Percentiles rank a stretch among this genome's conserved stretches.
Conservation (phyloP, 2,797 vertebrate genomes). For the Pampus argenteus region DNA sequence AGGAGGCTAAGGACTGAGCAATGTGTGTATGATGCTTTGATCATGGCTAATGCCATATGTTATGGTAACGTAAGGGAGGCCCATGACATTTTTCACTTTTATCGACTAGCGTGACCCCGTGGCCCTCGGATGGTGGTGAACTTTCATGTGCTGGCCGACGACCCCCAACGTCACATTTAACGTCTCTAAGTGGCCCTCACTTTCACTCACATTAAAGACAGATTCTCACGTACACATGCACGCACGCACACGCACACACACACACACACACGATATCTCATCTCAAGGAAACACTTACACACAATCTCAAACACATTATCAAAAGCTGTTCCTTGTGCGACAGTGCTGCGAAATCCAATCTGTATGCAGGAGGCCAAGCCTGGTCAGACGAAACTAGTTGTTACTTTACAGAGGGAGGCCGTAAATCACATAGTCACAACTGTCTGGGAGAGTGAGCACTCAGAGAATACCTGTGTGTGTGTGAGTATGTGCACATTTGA, state of each 20-base stretch:
- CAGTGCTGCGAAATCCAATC: conserved; percentile 81
- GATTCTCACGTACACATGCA: conserved; percentile 32
- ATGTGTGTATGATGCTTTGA: conserved; percentile 71
- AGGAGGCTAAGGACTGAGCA: conserved; percentile 52
- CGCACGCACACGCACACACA: conserved; percentile 23
- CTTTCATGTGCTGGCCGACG: conserved; percentile 75
- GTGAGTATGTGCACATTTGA: conserved; percentile 21
- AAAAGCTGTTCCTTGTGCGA: conserved; percentile 71
- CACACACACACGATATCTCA: conserved; percentile 42
- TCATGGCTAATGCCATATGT: conserved; percentile 78
- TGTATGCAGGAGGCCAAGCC: conserved; percentile 77
- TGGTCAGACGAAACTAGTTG: conserved; percentile 84
- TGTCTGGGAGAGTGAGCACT: conserved; percentile 68
- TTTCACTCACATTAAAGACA: conserved; percentile 81
- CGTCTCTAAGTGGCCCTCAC: conserved; percentile 82
- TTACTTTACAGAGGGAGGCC: conserved; percentile 80
- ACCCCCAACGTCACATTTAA: conserved; percentile 78
- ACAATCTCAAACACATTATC: conserved; percentile 65
- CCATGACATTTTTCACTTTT: conserved; percentile 85
- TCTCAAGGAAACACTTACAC: conserved; percentile 52
- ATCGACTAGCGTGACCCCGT: conserved; percentile 76
- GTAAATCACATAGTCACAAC: conserved; percentile 81
- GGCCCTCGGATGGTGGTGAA: conserved; percentile 78
- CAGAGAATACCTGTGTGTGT: conserved; percentile 17
- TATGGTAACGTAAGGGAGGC: conserved; percentile 69